Base-by-base conservation (phyloP, 1,140 invertebrate species). In the Pseudomyrmex sp. region DNA sequence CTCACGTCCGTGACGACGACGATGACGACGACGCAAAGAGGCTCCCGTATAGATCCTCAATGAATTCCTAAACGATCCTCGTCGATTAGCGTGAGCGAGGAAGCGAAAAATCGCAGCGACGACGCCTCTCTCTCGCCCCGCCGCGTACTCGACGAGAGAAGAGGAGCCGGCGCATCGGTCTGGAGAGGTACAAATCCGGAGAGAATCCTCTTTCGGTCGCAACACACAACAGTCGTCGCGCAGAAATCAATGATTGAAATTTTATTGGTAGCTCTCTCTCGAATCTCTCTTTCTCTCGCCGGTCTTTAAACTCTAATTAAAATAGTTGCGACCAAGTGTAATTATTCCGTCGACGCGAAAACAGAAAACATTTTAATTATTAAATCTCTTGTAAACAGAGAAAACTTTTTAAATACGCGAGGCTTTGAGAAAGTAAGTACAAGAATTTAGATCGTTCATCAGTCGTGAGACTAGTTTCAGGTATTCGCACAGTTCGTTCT, bases 21-120 rank as follows among this genome's bases (percentile, higher is more conserved):
- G 20, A 23, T 1, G 75, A 73, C n/a, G 77, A 20, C 35, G 77
- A 20, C 69, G 35, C 10, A 13, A 20, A 54, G 54, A 5, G 5
- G 35, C 35, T 35, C 58, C 56, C 72, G 80, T 83, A 68, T 26
- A 23, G 70, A 26, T 75, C 70, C 18, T 61, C 76, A 44, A 82
- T 65, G 54, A 74, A 74, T 83, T 70, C 23, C 84, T 68, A 75
- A 76, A 83, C 58, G 63, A 76, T 65, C 44, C 65, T 70, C 76
- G 65, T 79, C 76, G 75, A 79, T 65, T 79, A 35, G 63, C 20
- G 54, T 54, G 7, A 3, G 35, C 76, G 76, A 52, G 20, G 54
- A 48, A 50, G 54, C 44, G 54, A 70, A 79, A 80, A 80, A 59
- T 80, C 66, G 54, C 12, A 8, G 44, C 58, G 48, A 58, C 52